These are phyloP conservation scores for Lota lota DNA, from an alignment of 2,113 vertebrate genomes.

Conservation along the genomic window DNA sequence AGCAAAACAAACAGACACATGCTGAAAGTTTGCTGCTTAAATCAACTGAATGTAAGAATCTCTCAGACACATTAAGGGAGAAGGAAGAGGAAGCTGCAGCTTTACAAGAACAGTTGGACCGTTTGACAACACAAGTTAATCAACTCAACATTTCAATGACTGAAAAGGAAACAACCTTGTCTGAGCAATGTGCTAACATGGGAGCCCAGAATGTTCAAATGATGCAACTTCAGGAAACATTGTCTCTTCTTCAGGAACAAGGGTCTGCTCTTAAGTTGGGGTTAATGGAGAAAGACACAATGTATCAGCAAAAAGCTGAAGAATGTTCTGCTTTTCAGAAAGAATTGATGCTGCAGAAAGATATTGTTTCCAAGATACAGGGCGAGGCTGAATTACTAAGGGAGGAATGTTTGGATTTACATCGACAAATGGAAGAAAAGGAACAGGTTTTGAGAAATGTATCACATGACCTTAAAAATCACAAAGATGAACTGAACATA, in stretches of 20 bases:
- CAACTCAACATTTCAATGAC: slow-evolving; percentile 43
- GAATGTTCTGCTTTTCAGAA: slow-evolving; percentile 52
- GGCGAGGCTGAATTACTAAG: slow-evolving; percentile 63
- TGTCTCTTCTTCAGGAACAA: slow-evolving; percentile 73
- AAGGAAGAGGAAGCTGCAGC: slow-evolving; percentile 58
- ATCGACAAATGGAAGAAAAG: slow-evolving; percentile 62
- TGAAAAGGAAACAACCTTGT: slow-evolving; percentile 65
- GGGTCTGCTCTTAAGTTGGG: slow-evolving; percentile 63
- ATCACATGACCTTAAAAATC: slow-evolving; percentile 51
- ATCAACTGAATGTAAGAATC: slow-evolving; percentile 63
- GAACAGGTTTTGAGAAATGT: slow-evolving; percentile 54
- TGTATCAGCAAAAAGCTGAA: slow-evolving; percentile 65
- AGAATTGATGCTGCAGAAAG: slow-evolving; percentile 54
- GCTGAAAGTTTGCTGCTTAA: slow-evolving; percentile 72
- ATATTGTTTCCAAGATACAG: slow-evolving; percentile 48
- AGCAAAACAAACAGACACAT: slow-evolving; percentile 63
- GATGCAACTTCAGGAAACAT: slow-evolving; percentile 64
- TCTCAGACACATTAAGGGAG: slow-evolving; percentile 63
- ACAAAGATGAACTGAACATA: slow-evolving; percentile 65
- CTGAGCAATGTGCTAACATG: slow-evolving; percentile 54
- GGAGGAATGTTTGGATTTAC: slow-evolving; percentile 50
- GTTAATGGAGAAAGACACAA: slow-evolving; percentile 63
- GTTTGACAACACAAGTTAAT: slow-evolving; percentile 61
- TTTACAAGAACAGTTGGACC: slow-evolving; percentile 62
- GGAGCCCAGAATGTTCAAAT: slow-evolving; percentile 62